Base-by-base conservation (phyloP, 2,888 invertebrate genomes). In the Melieria crassipennis region DNA sequence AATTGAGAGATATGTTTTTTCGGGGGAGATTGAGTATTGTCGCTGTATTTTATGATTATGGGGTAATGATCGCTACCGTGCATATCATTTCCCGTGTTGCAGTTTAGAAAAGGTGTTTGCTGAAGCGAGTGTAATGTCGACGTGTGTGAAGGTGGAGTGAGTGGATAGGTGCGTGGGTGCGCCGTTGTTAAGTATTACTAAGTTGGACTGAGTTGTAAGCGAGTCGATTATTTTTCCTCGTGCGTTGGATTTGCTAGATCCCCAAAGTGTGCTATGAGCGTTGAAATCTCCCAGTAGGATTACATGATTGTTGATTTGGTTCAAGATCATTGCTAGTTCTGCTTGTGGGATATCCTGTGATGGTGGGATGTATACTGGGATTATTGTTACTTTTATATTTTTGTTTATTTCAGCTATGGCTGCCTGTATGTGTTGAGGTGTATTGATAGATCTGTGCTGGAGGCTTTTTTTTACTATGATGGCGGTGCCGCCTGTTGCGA, bases 261-360 rank as follows among this genome's bases (percentile, higher is more conserved):
- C 63, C 63, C 63, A 63, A n/a, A 63, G 48, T 11, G 47, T 63
- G 13, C 30, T 63, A 11, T 63, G 63, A 7, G 63, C 63, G 30
- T 30, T 63, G 47, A 63, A 63, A 30, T 63, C 63, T 11, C 63
- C 63, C 13, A 63, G 5, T 5, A 63, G 6, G 1, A 63, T 47
- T 4, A 63, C 16, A 7, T 46, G 47, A 4, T 11, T 13, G 16
- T 46, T 47, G 7, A 30, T 13, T 7, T 48, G n/a, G 13, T 47
- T 63, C 2, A 48, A 48, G 4, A 63, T 46, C 10, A 4, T 7
- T 4, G 7, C 16, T 4, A 63, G 48, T 5, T 63, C 63, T 9
- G 46, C 9, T 7, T 48, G n/a, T 63, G 63, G 30, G 16, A 63
- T 16, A 47, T 46, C 9, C 4, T 6, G n/a, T 7, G 63, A 50